Conservation (phyloP, 1,140 invertebrate species). For the Brachionus plicatilis region DNA sequence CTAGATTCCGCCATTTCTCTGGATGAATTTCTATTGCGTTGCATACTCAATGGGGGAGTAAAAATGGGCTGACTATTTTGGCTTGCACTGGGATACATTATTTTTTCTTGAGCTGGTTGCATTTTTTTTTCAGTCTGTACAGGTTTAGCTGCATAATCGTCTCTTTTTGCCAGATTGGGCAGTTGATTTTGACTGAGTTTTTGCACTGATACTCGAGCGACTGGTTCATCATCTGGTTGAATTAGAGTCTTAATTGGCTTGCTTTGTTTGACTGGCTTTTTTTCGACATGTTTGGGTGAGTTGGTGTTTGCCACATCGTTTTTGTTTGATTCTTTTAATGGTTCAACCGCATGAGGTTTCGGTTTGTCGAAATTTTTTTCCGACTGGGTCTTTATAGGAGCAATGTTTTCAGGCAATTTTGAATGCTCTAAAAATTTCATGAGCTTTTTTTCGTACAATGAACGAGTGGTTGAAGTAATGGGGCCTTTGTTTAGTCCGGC, state of each 20-base stretch:
- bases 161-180: background rate
- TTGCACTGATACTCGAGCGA: background rate
- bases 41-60: background rate
- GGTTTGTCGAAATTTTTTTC: background rate
- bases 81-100: background rate
- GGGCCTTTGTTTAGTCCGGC: conserved; percentile 30
- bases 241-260: background rate
- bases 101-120: background rate
- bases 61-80: background rate
- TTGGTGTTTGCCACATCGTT: background rate
- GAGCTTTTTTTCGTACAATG: conserved; percentile 30
- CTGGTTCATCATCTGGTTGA: background rate
- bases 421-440: conserved; percentile 26
- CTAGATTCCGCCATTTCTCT: background rate
- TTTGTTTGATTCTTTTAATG: conserved; percentile 11
- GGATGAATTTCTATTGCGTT: background rate
- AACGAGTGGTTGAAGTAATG: background rate
- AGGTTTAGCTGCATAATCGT: background rate
- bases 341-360: background rate
- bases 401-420: background rate
- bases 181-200: background rate
- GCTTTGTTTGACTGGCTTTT: background rate
- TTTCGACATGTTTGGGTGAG: background rate
- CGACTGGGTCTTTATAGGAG: background rate
- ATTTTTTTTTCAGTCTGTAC: background rate